Base-by-base conservation (phyloP, 2,797 vertebrate genomes). In the Rousettus madagascariensis region DNA sequence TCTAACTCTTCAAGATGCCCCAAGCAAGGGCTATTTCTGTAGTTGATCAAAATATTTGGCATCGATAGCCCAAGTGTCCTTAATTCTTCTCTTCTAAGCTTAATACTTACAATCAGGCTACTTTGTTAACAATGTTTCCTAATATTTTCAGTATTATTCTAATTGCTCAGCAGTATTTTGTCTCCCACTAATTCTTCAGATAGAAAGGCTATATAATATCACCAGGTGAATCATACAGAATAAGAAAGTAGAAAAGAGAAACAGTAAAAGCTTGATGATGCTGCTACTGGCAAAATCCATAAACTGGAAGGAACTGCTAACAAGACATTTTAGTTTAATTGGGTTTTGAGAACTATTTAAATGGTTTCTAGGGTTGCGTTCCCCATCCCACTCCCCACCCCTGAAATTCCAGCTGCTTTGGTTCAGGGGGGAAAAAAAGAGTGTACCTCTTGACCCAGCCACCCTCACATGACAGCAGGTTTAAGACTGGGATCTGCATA, bases 111-210 rank as follows among this genome's bases (percentile, higher is more conserved):
- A 83, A n/a, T 22, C 8, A 83, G 85, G 71, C 43, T 86, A 55
- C 59, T 96, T 66, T 63, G 65, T 95, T 93, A 84, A 96, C 33
- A 68, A 78, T 11, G 66, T 36, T 19, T 84, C 72, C 46, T 86
- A 86, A 77, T 59, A 84, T 57, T 94, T 96, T 84, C 57, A 83
- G 26, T 83, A 71, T 33, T 65, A 83, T 90, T 53, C 22, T 79
- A 51, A 87, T 86, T 88, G 80, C 15, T 91, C 86, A 95, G 71
- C 55, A 91, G 57, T 43, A 90, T 87, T 95, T 96, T 89, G 77
- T 96, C 93, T 96, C 93, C 71, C 28, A 59, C 6, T 84, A 79
- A 94, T 80, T 72, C 71, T 80, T 88, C 84, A 91, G 49, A 30
- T 49, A 94, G 57, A 92, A 92, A 96, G 17, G 43, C 46, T 86